phyloP scores from a whole-genome alignment of 2,888 invertebrate genomes.

The Diogma glabrata region DNA sequence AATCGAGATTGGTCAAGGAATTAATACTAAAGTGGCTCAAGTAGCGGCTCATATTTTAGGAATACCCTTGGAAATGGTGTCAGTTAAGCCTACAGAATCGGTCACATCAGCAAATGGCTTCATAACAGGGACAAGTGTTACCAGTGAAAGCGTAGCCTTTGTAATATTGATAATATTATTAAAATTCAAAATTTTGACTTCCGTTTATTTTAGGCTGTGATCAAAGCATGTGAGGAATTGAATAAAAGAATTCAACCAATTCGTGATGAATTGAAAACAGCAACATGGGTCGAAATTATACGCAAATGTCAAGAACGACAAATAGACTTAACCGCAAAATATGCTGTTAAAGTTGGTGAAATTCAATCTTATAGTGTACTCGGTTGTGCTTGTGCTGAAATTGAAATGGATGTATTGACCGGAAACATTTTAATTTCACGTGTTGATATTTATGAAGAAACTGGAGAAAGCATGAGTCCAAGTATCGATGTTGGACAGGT shows the following conservation, averaged over 20 bases:
- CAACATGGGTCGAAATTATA: conserved; percentile 18
- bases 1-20: conserved; percentile 70
- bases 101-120: conserved; percentile 53
- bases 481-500: conserved; percentile 55
- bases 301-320: conserved; percentile 17
- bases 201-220: no score
- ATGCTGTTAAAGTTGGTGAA: conserved; percentile 29
- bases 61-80: conserved; percentile 52
- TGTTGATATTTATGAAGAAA: conserved; percentile 58
- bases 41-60: conserved; percentile 60
- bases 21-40: conserved; percentile 62
- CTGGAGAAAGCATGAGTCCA: conserved; percentile 54
- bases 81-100: conserved; percentile 52
- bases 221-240: conserved; percentile 15
- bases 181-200: no score
- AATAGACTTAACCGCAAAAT: conserved; percentile 22
- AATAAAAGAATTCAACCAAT: conserved; percentile 14
- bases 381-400: conserved; percentile 48
- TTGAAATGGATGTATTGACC: conserved; percentile 61
- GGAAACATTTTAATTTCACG: conserved; percentile 52
- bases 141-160: conserved; percentile 53
- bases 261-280: conserved; percentile 12
- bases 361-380: conserved; percentile 46
- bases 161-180: conserved; percentile 45
- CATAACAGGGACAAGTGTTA: conserved; percentile 57